Conservation (phyloP, 2,888 invertebrate genomes). For the Cantharis rustica region DNA sequence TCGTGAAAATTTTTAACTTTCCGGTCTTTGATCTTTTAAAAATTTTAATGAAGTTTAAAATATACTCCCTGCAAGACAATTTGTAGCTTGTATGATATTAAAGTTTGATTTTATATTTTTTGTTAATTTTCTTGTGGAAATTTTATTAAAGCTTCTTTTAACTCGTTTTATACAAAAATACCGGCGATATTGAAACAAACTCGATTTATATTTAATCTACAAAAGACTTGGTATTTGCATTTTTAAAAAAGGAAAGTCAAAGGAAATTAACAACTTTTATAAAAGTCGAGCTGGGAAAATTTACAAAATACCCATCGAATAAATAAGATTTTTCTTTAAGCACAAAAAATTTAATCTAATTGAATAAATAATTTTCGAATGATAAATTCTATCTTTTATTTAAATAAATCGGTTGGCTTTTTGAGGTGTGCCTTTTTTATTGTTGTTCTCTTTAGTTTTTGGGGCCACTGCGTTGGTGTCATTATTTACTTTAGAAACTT, state of each 20-base stretch:
- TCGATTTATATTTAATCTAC: background rate
- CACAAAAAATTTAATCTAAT: background rate
- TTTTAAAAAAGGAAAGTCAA: background rate
- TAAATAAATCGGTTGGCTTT: background rate
- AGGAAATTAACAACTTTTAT: background rate
- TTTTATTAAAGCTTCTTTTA: background rate
- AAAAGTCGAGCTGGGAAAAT: background rate
- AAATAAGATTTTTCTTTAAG: background rate
- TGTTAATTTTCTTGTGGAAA: background rate
- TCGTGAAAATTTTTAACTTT: background rate
- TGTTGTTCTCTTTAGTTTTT: background rate
- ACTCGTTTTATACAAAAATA: background rate
- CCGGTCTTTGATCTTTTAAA: background rate
- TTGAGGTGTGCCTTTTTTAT: constrained; percentile 3
- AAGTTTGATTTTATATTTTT: background rate
- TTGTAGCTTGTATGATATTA: background rate
- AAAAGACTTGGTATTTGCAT: background rate
- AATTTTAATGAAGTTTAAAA: background rate
- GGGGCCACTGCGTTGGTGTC: constrained; percentile 8
- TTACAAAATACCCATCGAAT: background rate
- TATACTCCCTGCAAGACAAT: background rate
- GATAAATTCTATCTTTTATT: background rate
- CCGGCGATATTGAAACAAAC: background rate
- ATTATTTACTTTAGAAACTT: constrained; percentile 9
- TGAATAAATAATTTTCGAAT: background rate